These are phyloP conservation scores for Ferrisia virgata DNA, from an alignment of 2,888 invertebrate species.

Conservation along the genomic window DNA sequence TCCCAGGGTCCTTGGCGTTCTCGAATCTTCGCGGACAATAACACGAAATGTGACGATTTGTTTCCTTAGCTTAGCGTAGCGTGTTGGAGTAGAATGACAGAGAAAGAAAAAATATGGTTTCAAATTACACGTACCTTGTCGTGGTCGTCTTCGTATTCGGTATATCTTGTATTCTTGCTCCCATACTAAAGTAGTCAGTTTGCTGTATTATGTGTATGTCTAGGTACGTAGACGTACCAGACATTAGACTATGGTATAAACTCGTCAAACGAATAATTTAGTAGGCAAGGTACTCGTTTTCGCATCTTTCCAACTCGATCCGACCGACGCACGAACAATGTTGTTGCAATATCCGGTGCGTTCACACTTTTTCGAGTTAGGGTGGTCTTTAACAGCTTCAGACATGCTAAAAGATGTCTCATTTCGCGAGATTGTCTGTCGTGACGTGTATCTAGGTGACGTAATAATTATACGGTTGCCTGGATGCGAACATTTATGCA, in stretches of 20 bases:
- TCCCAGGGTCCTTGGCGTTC: no score
- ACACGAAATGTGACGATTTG: conserved; percentile 21
- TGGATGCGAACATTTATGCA: neutral
- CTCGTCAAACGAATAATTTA: conserved; percentile 2
- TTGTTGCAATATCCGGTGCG: neutral
- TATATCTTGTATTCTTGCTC: no score
- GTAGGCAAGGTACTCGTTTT: no score
- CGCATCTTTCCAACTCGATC: neutral
- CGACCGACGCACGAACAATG: conserved; percentile 10
- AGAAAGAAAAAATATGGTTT: neutral
- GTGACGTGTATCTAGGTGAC: no score
- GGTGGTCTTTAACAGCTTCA: neutral
- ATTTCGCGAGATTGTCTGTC: neutral
- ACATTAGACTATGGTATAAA: neutral
- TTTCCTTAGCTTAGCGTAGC: neutral
- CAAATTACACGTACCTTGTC: neutral
- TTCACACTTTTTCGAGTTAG: neutral
- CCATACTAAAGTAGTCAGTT: no score
- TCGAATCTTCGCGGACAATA: neutral
- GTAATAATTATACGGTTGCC: neutral
- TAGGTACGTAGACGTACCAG: neutral
- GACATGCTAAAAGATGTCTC: conserved; percentile 11
- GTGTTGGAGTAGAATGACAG: neutral
- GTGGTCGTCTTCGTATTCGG: neutral
- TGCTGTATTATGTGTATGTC: no score